These are phyloP conservation scores for Phaetusa simplex DNA, from an alignment of 2,113 vertebrate genomes.

Conservation along the genomic window DNA sequence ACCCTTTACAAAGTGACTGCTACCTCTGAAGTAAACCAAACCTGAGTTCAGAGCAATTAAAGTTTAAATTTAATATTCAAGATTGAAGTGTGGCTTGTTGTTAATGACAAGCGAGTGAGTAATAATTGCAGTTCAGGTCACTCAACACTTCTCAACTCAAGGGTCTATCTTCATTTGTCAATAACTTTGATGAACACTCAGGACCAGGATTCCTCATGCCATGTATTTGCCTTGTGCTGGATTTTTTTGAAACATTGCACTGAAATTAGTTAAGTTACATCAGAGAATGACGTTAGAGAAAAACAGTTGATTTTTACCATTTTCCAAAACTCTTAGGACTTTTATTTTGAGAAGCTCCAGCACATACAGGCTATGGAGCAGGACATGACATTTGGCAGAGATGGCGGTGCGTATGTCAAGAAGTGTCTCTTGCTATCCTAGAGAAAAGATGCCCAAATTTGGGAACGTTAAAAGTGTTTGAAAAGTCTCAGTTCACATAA, in stretches of 20 bases:
- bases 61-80: not conserved
- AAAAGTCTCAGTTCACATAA: not conserved
- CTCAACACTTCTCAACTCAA: not conserved
- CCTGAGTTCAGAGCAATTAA: not conserved
- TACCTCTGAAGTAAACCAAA: slow-evolving; percentile 1
- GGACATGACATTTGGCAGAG: slow-evolving; percentile 24
- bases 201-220: not conserved
- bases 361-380: not conserved
- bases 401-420: not conserved
- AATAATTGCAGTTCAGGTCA: not conserved
- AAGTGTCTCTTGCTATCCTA: not conserved
- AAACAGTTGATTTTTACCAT: not conserved
- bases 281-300: not conserved
- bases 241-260: not conserved
- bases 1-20: not conserved
- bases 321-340: not conserved
- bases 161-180: not conserved
- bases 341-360: slow-evolving; percentile 9
- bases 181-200: not conserved
- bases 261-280: not conserved
- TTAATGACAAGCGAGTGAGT: not conserved
- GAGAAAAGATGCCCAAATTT: slow-evolving; percentile 41
- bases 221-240: not conserved
- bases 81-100: not conserved
- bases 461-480: slow-evolving; percentile 1